Base-by-base conservation (phyloP, 2,797 vertebrate species). In the Jordanella pulchra region DNA sequence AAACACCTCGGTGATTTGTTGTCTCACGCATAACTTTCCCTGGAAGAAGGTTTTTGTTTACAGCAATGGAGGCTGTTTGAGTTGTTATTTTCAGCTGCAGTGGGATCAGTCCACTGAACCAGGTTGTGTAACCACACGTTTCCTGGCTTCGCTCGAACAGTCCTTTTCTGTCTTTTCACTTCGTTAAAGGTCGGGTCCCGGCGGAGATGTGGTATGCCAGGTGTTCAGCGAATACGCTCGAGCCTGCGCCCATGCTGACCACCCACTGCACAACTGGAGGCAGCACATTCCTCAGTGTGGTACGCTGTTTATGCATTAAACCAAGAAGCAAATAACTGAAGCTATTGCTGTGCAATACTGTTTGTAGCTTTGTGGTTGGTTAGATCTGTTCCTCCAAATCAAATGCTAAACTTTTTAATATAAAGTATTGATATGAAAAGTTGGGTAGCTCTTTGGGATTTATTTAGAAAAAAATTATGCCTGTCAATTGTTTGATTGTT, bases 221-320 rank as follows among this genome's bases (percentile, higher is more conserved):
- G 96, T 97, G 12, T 91, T 99, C 89, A 95, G 94, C 0, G 97
- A 99, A 83, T 99, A 99, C 23, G 95, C 97, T 79, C 93, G 98
- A 64, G 95, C 96, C 0, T 99, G 98, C 78, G 97, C 96, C 79
- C 97, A 99, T 27, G 96, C 97, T 0, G 97, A 96, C 83, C 94
- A 93, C 73, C 95, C 98, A 0, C 95, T 99, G 53, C 94, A 95
- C 30, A 93, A 87, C 85, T 99, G 98, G 98, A 94, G 97, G 89
- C 79, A 39, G 70, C 91, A 92, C 77, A 93, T 97, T 87, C 91
- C 89, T 78, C 93, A 94, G 53, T 99, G 98, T 91, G 95, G 98
- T 99, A 96, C 9, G 95, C 83, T 54, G n/a, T 6, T 47, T 76
- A 77, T 72, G 64, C 73, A 72, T 79, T 79, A 76, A 23, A 11